A percentile compares a stretch with the other conserved stretches of the same genome.
These are phyloP conservation scores for Centrocercus urophasianus DNA, from an alignment of 2,113 vertebrate species.

Conservation along the genomic window DNA sequence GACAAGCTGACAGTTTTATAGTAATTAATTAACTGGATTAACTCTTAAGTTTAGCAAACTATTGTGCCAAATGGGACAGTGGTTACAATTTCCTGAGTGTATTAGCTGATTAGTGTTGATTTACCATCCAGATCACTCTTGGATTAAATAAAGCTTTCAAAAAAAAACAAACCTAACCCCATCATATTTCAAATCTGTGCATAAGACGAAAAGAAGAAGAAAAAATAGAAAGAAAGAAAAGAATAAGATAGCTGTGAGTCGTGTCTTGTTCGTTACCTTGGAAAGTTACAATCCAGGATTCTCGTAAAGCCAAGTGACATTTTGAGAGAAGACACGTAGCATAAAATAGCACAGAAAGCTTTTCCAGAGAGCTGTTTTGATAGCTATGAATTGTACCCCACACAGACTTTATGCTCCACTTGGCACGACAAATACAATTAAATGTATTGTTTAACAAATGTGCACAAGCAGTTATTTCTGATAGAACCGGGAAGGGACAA, in stretches of 20 bases:
- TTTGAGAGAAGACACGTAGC: neutral
- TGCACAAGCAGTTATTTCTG: neutral
- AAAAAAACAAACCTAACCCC: too few relatives aligned
- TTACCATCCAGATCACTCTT: neutral
- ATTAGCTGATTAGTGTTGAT: slow-evolving; percentile 1
- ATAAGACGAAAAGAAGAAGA: neutral
- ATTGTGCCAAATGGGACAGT: neutral
- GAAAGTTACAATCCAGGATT: neutral
- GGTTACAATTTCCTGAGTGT: neutral
- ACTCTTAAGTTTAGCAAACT: neutral
- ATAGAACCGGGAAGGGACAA: neutral
- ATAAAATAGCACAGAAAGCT: neutral
- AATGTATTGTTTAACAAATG: neutral
- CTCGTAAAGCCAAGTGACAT: neutral
- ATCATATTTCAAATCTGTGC: neutral
- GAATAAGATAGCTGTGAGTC: neutral
- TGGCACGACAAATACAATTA: slow-evolving; percentile 10
- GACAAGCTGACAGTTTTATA: neutral
- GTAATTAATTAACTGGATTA: neutral
- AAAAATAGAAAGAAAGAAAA: too few relatives aligned
- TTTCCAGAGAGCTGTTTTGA: neutral
- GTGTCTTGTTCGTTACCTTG: neutral
- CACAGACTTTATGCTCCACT: neutral
- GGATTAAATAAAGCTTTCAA: neutral
- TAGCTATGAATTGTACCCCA: neutral